Conservation (phyloP, 1,140 invertebrate species). For the Neuroterus valhalla region DNA sequence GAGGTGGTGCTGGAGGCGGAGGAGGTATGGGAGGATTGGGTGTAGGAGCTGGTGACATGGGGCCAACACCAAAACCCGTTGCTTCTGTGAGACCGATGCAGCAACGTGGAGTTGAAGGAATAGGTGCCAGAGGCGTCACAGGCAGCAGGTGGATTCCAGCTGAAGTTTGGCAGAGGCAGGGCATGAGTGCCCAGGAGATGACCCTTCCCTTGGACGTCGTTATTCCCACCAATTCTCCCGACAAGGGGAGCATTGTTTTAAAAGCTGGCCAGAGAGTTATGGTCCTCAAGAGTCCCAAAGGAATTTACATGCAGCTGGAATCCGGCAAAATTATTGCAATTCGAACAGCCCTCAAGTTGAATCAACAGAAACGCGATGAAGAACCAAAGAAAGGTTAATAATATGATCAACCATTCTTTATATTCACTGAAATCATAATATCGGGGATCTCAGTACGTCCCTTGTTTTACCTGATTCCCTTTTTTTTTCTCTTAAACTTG, state of each 20-base stretch:
- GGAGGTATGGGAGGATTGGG: not conserved
- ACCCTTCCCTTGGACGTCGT: constrained; percentile 93
- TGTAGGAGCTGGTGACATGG: constrained; percentile 50
- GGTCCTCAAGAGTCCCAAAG: constrained; percentile 95
- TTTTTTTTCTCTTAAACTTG: not conserved
- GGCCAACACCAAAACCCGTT: constrained; percentile 72
- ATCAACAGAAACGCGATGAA: constrained; percentile 78
- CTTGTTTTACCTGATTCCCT: not conserved
- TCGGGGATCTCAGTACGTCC: not conserved
- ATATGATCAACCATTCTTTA: not conserved
- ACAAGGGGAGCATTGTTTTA: constrained; percentile 88
- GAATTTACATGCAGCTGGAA: constrained; percentile 95
- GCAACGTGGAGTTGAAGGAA: constrained; percentile 70
- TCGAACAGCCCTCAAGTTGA: constrained; percentile 84
- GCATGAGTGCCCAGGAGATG: constrained; percentile 96
- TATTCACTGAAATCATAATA: not conserved
- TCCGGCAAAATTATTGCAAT: constrained; percentile 98
- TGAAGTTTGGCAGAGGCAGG: constrained; percentile 92
- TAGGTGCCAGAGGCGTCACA: constrained; percentile 74
- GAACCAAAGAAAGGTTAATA: constrained; percentile 76
- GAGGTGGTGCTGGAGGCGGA: not conserved
- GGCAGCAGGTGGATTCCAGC: constrained; percentile 86
- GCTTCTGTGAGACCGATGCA: constrained; percentile 78
- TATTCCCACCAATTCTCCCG: constrained; percentile 93
- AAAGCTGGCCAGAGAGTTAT: constrained; percentile 95